These are phyloP conservation scores for Caenorhabditis imperialis DNA, from an alignment of 2,888 invertebrate species.

Conservation along the genomic window DNA sequence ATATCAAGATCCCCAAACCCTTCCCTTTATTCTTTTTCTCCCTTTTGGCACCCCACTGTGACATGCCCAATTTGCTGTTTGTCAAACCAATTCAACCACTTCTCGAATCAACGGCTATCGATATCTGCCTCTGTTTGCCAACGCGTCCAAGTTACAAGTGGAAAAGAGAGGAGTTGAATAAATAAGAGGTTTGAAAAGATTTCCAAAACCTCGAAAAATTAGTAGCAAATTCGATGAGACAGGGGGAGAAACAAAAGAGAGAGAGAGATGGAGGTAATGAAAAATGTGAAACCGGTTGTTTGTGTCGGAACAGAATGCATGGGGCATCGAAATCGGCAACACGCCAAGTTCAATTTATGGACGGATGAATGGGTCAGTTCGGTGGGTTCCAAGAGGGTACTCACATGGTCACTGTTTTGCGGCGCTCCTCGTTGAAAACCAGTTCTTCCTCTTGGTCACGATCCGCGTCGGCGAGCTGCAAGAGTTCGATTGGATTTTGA, in stretches of 20 bases:
- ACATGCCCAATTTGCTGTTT: slow-evolving; percentile 48
- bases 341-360: too few relatives aligned
- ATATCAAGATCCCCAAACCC: too few relatives aligned
- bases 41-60: slow-evolving; percentile 24
- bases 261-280: neutral
- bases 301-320: too few relatives aligned
- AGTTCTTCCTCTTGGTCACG: slow-evolving; percentile 66
- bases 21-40: neutral
- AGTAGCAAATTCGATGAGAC: neutral
- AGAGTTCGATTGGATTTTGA: too few relatives aligned
- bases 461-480: slow-evolving; percentile 63
- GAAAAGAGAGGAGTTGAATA: too few relatives aligned
- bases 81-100: slow-evolving; percentile 54
- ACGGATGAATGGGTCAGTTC: slow-evolving; percentile 15
- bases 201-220: slow-evolving; percentile 2
- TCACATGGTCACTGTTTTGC: slow-evolving; percentile 65
- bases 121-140: slow-evolving; percentile 48
- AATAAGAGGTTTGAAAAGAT: slow-evolving; percentile 7
- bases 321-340: too few relatives aligned
- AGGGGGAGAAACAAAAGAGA: neutral
- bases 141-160: slow-evolving; percentile 37
- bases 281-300: neutral
- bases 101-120: slow-evolving; percentile 25
- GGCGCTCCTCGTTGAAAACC: slow-evolving; percentile 66
- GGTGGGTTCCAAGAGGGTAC: slow-evolving; percentile 28